phyloP scores from a whole-genome alignment of 2,113 vertebrate species.

The Pelobates fuscus region DNA sequence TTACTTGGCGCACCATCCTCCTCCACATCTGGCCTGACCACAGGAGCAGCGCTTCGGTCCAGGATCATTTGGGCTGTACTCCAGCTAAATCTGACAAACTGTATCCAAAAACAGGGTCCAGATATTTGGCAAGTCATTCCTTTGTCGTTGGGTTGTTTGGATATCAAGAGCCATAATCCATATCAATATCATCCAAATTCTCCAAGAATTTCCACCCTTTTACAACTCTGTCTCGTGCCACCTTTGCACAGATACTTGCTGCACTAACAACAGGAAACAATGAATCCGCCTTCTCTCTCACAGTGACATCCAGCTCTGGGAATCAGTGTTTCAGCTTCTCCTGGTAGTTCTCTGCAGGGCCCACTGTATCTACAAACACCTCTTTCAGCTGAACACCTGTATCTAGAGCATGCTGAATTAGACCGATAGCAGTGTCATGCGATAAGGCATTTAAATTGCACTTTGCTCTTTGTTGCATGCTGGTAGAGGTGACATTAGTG shows the following conservation, averaged over 20 bases:
- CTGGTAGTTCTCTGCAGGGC: conserved; percentile 85
- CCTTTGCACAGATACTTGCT: conserved; percentile 93
- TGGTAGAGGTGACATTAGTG: conserved; percentile 85
- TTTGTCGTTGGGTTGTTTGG: conserved; percentile 90
- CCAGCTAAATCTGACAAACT: conserved; percentile 92
- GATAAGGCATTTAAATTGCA: conserved; percentile 90
- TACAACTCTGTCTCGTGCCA: conserved; percentile 80
- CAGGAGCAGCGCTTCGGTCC: conserved; percentile 74
- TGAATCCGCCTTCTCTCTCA: conserved; percentile 87
- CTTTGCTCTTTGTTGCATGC: conserved; percentile 84
- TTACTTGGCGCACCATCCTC: conserved; percentile 59
- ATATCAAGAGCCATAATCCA: conserved; percentile 86
- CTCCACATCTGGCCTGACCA: conserved; percentile 77
- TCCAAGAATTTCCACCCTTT: conserved; percentile 84
- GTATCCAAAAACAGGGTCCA: conserved; percentile 87
- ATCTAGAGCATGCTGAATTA: conserved; percentile 82
- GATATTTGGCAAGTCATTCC: conserved; percentile 76
- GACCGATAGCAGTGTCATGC: conserved; percentile 82
- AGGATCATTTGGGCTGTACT: conserved; percentile 83
- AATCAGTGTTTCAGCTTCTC: conserved; percentile 78
- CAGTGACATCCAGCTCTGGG: conserved; percentile 78
- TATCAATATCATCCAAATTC: conserved; percentile 67
- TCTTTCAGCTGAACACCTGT: conserved; percentile 80
- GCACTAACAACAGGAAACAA: conserved; percentile 89
- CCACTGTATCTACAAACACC: conserved; percentile 91